Conservation (phyloP, 2,888 invertebrate genomes). For the Matsumyia berberina region DNA sequence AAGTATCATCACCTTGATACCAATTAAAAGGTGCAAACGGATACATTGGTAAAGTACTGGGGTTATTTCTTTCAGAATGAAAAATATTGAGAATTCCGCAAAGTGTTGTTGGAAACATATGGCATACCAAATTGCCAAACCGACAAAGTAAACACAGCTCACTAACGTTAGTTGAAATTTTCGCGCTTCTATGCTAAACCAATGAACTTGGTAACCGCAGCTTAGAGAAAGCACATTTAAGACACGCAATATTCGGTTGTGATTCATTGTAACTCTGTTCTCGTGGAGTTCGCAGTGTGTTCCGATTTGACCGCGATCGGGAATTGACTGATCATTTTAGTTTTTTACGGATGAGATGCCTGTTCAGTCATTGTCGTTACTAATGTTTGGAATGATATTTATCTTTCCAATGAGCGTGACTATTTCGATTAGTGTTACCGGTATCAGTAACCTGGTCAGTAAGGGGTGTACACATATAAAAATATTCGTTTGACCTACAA, state of each 20-base stretch:
- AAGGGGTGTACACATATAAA: constrained; percentile 9
- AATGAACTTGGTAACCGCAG: constrained; percentile 78
- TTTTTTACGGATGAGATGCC: not conserved
- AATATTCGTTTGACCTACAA: constrained; percentile 28
- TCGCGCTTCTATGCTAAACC: constrained; percentile 71
- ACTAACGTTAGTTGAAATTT: constrained; percentile 77
- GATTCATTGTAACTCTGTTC: constrained; percentile 76
- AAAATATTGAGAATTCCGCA: constrained; percentile 77
- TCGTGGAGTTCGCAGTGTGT: not conserved
- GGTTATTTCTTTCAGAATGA: constrained; percentile 78
- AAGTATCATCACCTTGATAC: constrained; percentile 79
- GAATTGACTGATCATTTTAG: constrained; percentile 47
- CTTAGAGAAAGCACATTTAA: constrained; percentile 76
- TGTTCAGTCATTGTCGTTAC: not conserved
- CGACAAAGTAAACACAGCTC: constrained; percentile 74
- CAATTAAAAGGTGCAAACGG: constrained; percentile 79
- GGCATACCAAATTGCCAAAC: constrained; percentile 75
- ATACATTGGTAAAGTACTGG: constrained; percentile 79
- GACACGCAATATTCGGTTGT: constrained; percentile 77
- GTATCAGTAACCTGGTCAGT: constrained; percentile 15
- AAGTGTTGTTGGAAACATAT: constrained; percentile 80
- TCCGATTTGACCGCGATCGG: constrained; percentile 22
- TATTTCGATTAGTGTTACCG: constrained; percentile 23
- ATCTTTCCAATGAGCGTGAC: constrained; percentile 66
- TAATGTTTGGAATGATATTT: constrained; percentile 37